Base-by-base conservation (phyloP, 2,888 invertebrate species). In the Allygus modestus region DNA sequence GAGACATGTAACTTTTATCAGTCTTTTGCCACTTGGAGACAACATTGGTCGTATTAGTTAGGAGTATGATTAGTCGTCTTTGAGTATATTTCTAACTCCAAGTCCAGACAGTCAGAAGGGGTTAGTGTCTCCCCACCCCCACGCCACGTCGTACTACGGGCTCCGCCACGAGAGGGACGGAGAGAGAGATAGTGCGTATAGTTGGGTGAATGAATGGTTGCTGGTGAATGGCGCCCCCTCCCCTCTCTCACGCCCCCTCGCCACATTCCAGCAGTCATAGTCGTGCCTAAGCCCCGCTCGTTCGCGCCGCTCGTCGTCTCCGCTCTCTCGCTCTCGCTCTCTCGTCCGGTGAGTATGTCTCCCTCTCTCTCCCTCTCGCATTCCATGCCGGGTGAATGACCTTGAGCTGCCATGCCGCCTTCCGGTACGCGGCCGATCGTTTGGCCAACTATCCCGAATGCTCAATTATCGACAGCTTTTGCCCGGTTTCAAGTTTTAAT, bases 171-270 rank as follows among this genome's bases (percentile, higher is more conserved):
- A 23, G 46, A 12, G 77, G 4, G 46, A 77, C 33, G 43, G 41
- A 77, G 77, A 77, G 26, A 26, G 77, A 28, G 77, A 77, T 77
- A 77, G 77, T 77, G 28, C 77, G 77, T 77, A 77, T 51, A 77
- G 77, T 77, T 51, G 26, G 23, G 41, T 77, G 77, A 77, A 77
- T 77, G 77, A 46, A 46, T 77, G 77, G 43, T 28, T 43, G 43
- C 28, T 43, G 17, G 11, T 46, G 46, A 51, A 77, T 46, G 46
- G 77, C 28, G 46, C 9, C 51, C 77, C 9, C 51, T 37, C 26
- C 77, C 77, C n/a, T 23, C 58, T 23, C 51, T 23, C 58, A 23
- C 58, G 23, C 31, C 15, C 65, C 77, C 51, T 28, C 37, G 41
- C 20, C 71, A 51, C 77, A 77, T 77, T 77, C 77, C 77, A 51